Percentiles rank a stretch among this genome's conserved stretches.
Evolutionary conservation across 2,888 invertebrate genomes (phyloP).

Genomic region (Epsilonema sp.): DNA sequence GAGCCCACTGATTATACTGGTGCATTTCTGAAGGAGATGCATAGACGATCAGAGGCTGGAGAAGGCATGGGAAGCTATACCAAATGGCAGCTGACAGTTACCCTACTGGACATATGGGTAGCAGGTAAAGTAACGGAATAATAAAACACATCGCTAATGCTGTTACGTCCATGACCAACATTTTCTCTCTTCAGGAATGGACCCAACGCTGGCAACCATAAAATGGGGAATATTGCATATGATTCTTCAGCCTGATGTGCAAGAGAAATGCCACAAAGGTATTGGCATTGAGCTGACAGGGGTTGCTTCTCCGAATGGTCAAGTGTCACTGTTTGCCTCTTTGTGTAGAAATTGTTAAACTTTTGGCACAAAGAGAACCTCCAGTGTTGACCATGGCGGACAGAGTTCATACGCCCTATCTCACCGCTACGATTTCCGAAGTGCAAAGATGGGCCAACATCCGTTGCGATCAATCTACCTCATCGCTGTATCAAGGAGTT

Average conservation of each 20-base stretch:
- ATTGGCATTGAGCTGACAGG: too few species aligned
- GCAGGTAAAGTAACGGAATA: too few species aligned
- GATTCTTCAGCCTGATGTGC: background rate
- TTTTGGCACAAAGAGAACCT: too few species aligned
- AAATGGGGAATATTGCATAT: slow-evolving; percentile 10
- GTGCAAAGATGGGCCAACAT: background rate
- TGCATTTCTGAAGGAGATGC: background rate
- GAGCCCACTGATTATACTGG: background rate
- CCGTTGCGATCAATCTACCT: too few species aligned
- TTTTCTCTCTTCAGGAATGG: slow-evolving; percentile 11
- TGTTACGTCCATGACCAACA: slow-evolving; percentile 1
- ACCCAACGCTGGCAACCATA: slow-evolving; percentile 11
- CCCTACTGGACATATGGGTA: background rate
- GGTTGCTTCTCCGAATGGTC: too few species aligned
- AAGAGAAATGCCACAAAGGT: too few species aligned
- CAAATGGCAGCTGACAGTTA: background rate
- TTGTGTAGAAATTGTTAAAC: too few species aligned
- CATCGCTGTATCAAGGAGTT: too few species aligned
- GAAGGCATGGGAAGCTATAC: slow-evolving; percentile 1
- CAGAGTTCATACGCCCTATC: background rate
- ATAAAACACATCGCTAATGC: too few species aligned
- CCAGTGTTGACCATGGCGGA: too few species aligned
- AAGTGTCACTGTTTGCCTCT: too few species aligned
- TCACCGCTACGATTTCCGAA: background rate
- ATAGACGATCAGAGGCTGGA: slow-evolving; percentile 1